Base-by-base conservation (phyloP, 2,113 vertebrate species). In the Odontesthes bonariensis region DNA sequence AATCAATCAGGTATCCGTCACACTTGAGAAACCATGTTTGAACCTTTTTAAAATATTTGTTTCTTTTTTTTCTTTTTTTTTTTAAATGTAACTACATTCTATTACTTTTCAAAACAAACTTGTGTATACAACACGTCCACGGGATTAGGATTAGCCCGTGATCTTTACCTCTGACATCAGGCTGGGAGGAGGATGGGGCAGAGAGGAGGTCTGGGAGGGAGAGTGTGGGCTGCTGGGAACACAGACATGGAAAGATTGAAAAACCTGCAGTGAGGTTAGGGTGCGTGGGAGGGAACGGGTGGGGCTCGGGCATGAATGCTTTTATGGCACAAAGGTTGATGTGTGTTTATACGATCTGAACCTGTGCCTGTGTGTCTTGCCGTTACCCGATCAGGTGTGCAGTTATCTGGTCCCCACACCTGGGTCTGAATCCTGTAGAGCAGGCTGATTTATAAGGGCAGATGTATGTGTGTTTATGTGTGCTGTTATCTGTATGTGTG, bases 1-100 rank as follows among this genome's bases (percentile, higher is more conserved):
- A 87, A 94, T 95, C 74, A 92, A 91, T 69, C 95, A 95, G 93
- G 95, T 95, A 92, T 6, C 61, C 22, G 53, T 79, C 53, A 20
- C 22, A 10, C 52, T 20, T 8, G 19, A 27, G 19, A 51, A 49
- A 38, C 14, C 49, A 9, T 40, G 8, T 67, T 73, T 23, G 1
- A 12, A 71, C 14, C 14, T 6, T 62, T 60, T 38, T 16, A 40
- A 57, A 33, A 16, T 16, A 9, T 65, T 57, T 76, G 51, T 58
- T 55, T 32, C 44, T 61, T 74, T 64, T 35, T 42, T 17, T 8
- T 38, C 35, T 38, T 27, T 27, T 27, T 27, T 27, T 27, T n/a
- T n/a, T n/a, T n/a, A n/a, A n/a, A 5, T 52, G 22, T 22, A n/a
- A 49, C 33, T 31, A 16, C 6, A 31, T 23, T 63, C 47, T 2